These are phyloP conservation scores for Lissonota sp. DNA, from an alignment of 2,888 invertebrate species.

Conservation along the genomic window DNA sequence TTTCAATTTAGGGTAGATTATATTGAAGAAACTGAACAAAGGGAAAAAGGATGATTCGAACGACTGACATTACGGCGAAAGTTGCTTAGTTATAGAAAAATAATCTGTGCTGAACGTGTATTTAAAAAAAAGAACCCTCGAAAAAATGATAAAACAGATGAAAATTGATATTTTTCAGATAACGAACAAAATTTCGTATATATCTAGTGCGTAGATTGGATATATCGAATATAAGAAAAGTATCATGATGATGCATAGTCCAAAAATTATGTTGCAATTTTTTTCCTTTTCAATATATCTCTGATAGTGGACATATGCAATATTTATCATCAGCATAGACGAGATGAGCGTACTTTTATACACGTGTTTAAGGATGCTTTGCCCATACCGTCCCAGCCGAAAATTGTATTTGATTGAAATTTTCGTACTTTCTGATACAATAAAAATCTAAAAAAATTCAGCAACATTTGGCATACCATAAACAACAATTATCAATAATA, in stretches of 20 bases:
- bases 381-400: too few species aligned
- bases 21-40: background rate
- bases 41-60: slow-evolving; percentile 1
- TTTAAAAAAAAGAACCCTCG: background rate
- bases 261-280: slow-evolving; percentile 15
- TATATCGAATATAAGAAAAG: slow-evolving; percentile 27
- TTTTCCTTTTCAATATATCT: background rate
- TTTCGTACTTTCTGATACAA: too few species aligned
- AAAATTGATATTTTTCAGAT: slow-evolving; percentile 61
- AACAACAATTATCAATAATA: too few species aligned
- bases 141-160: slow-evolving; percentile 11
- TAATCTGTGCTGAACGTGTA: slow-evolving; percentile 15
- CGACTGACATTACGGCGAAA: slow-evolving; percentile 50
- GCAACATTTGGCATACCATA: too few species aligned
- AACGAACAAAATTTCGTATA: slow-evolving; percentile 57
- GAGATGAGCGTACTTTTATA: slow-evolving; percentile 53
- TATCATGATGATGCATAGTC: slow-evolving; percentile 5
- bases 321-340: slow-evolving; percentile 24
- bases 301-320: slow-evolving; percentile 12
- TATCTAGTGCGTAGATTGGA: slow-evolving; percentile 51
- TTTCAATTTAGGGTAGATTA: background rate
- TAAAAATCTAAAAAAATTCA: too few species aligned
- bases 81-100: slow-evolving; percentile 39
- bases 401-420: too few species aligned
- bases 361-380: too few species aligned